A percentile compares a stretch with the other conserved stretches of the same genome.
Conservation (phyloP, 2,888 invertebrate species). For the Calameuta pallipes region DNA sequence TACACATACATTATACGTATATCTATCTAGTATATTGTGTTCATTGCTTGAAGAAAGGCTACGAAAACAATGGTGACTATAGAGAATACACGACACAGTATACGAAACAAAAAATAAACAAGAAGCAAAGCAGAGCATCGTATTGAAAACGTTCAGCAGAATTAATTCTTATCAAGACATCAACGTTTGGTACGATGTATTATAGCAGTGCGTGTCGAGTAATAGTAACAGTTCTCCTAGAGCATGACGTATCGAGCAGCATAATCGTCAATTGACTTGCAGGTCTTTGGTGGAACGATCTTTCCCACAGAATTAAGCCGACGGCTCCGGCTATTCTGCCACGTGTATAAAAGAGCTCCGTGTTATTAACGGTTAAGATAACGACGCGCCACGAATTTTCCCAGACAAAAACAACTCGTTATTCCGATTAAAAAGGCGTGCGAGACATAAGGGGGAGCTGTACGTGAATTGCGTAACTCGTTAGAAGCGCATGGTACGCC, state of each 20-base stretch:
- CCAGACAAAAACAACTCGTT: neutral
- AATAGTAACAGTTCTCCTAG: neutral
- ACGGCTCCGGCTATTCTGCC: neutral
- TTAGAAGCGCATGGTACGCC: neutral
- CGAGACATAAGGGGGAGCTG: neutral
- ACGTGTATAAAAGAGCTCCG: neutral
- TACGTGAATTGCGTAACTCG: neutral
- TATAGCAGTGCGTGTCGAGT: neutral
- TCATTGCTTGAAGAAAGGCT: neutral
- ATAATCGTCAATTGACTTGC: constrained; percentile 51
- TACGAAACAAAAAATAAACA: neutral
- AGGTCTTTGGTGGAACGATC: constrained; percentile 36
- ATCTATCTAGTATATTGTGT: neutral
- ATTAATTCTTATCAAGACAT: neutral
- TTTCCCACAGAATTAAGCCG: constrained; percentile 8
- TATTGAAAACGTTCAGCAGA: neutral
- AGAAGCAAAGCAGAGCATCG: neutral
- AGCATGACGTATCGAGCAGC: neutral
- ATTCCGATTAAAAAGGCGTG: neutral
- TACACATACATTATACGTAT: neutral
- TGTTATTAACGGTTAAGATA: neutral
- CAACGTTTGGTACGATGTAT: neutral
- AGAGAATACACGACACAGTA: neutral
- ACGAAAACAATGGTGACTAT: neutral
- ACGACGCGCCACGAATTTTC: neutral